These are phyloP conservation scores for Cantharis rufa DNA, from an alignment of 2,888 invertebrate genomes.

Conservation along the genomic window DNA sequence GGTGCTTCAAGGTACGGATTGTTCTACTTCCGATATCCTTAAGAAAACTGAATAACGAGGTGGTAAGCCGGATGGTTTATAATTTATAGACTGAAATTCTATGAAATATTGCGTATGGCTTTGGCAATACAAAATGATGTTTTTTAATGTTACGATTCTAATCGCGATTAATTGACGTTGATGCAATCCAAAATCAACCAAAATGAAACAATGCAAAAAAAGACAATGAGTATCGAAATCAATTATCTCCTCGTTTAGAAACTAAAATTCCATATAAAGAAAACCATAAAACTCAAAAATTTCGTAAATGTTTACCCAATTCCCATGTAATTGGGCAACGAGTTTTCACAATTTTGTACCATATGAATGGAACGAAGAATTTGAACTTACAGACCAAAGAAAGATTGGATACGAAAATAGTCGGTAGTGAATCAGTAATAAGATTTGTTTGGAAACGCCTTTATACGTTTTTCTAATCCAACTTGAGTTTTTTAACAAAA, in stretches of 20 bases:
- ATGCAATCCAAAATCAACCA: background rate
- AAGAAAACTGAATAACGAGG: background rate
- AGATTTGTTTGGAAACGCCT: background rate
- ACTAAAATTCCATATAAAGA: background rate
- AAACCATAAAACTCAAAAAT: background rate
- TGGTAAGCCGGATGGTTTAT: background rate
- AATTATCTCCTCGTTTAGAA: background rate
- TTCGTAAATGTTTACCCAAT: background rate
- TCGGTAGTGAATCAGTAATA: no score
- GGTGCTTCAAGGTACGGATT: slow-evolving; percentile 12
- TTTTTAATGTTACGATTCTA: background rate
- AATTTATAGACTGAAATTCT: background rate
- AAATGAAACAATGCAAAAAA: background rate
- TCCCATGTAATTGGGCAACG: background rate
- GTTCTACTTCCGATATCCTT: slow-evolving; percentile 18
- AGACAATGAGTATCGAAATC: background rate
- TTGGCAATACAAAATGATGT: background rate
- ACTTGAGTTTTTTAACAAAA: background rate
- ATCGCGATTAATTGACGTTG: background rate
- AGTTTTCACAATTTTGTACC: background rate
- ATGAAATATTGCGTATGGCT: background rate
- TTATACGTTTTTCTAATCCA: background rate
- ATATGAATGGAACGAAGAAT: background rate
- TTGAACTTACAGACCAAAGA: background rate
- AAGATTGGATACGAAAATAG: background rate